phyloP scores from a whole-genome alignment of 2,113 vertebrate genomes.

The Planiliza haematocheilus region DNA sequence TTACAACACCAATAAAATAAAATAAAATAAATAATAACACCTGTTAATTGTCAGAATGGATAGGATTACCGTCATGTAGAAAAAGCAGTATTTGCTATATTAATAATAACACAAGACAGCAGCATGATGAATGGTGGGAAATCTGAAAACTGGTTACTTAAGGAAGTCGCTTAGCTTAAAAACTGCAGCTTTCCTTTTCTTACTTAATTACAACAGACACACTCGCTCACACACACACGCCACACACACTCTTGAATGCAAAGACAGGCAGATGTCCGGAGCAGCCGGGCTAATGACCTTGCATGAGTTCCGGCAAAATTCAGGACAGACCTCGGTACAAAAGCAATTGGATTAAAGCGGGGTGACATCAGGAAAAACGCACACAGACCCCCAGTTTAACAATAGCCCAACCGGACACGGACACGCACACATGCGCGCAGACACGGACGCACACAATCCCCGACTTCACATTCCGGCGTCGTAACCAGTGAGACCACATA shows the following conservation, averaged over 20 bases:
- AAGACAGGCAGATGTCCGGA: conserved; percentile 19
- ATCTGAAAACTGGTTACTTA: too few species aligned
- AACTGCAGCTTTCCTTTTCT: neutral
- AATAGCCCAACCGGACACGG: neutral
- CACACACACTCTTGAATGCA: neutral
- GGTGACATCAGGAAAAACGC: conserved; percentile 9
- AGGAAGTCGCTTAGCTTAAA: neutral
- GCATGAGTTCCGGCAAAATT: conserved; percentile 9
- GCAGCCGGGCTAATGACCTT: conserved; percentile 21
- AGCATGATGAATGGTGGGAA: too few species aligned
- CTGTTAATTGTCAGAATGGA: neutral
- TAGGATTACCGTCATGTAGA: neutral
- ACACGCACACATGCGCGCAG: neutral
- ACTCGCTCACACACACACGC: conserved; percentile 2
- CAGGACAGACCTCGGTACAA: conserved; percentile 12
- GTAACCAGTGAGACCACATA: conserved; percentile 4
- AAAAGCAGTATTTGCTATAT: too few species aligned
- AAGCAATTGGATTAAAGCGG: conserved; percentile 20
- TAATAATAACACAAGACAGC: too few species aligned
- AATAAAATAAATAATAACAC: neutral
- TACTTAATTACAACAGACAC: conserved; percentile 4
- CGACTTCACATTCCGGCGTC: neutral
- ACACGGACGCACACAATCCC: neutral
- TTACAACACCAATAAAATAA: conserved; percentile 5
- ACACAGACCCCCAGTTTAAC: neutral